Evolutionary conservation across 2,888 invertebrate species (phyloP).

Genomic region (Cecidostiba fungosa): DNA sequence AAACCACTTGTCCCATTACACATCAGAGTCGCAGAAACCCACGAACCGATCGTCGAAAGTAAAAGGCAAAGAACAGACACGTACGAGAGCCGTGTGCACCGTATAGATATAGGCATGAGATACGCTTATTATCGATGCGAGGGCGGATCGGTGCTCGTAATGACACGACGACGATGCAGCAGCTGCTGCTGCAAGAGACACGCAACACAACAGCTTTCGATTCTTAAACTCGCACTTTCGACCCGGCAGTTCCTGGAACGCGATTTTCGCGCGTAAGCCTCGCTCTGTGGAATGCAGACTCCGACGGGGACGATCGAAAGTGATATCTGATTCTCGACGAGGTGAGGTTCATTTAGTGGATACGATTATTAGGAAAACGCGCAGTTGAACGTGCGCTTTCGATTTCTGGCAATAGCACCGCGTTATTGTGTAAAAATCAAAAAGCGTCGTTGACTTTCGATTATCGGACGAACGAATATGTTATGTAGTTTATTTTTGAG

Average conservation of each 20-base stretch:
- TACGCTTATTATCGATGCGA: slow-evolving; percentile 40
- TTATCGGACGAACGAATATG: background rate
- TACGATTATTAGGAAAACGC: background rate
- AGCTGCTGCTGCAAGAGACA: background rate
- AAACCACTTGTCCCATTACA: background rate
- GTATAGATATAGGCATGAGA: background rate
- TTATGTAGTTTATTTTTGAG: background rate
- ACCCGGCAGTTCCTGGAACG: slow-evolving; percentile 15
- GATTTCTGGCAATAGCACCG: background rate
- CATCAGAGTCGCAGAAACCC: background rate
- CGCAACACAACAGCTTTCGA: slow-evolving; percentile 1
- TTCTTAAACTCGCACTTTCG: slow-evolving; percentile 27
- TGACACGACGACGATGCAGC: slow-evolving; percentile 1
- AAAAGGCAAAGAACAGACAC: background rate
- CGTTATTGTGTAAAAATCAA: background rate
- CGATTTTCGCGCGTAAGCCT: background rate
- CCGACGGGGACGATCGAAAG: background rate
- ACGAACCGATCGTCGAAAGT: background rate
- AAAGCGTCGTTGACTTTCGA: background rate
- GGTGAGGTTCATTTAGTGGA: background rate
- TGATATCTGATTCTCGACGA: background rate
- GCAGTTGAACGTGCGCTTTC: background rate
- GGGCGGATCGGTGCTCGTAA: slow-evolving; percentile 36
- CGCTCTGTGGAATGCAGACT: background rate
- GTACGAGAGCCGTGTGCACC: background rate